Evolutionary conservation across 2,888 invertebrate genomes (phyloP).

Genomic region (Tanaodytes sp.): DNA sequence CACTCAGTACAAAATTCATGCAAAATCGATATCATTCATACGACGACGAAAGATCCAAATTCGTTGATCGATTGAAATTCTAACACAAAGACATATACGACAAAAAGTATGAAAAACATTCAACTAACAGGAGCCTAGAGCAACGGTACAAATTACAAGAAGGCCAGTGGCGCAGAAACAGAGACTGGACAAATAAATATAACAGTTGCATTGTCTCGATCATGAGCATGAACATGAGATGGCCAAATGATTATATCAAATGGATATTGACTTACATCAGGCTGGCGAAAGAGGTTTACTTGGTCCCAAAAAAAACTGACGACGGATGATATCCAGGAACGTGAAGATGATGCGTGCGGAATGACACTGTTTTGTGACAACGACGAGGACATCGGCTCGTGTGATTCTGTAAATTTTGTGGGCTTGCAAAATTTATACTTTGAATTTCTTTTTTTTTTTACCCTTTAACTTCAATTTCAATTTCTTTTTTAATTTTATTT

Average conservation of each 20-base stretch:
- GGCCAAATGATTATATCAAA: not conserved
- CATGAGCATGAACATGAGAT: not conserved
- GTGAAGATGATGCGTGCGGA: slow-evolving; percentile 69
- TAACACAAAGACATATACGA: too few species aligned
- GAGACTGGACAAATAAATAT: slow-evolving; percentile 12
- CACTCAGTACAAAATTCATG: too few species aligned
- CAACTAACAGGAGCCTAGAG: too few species aligned
- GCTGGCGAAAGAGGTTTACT: slow-evolving; percentile 71
- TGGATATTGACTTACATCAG: slow-evolving; percentile 65
- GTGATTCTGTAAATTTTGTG: slow-evolving; percentile 68
- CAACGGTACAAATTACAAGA: too few species aligned
- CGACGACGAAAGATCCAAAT: too few species aligned
- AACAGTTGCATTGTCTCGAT: not conserved
- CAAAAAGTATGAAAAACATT: too few species aligned
- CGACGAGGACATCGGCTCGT: slow-evolving; percentile 71
- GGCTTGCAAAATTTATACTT: slow-evolving; percentile 42
- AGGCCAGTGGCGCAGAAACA: slow-evolving; percentile 9
- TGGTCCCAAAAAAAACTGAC: slow-evolving; percentile 73
- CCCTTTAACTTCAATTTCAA: too few species aligned
- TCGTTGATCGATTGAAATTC: too few species aligned
- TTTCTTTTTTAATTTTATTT: too few species aligned
- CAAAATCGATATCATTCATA: too few species aligned
- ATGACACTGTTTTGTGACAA: slow-evolving; percentile 71
- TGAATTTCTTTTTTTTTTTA: too few species aligned
- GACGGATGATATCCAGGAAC: slow-evolving; percentile 72